Evolutionary conservation across 2,113 vertebrate species (phyloP), one percentile per base, ranked within the genome.

Genomic region (Chitala chitala): DNA sequence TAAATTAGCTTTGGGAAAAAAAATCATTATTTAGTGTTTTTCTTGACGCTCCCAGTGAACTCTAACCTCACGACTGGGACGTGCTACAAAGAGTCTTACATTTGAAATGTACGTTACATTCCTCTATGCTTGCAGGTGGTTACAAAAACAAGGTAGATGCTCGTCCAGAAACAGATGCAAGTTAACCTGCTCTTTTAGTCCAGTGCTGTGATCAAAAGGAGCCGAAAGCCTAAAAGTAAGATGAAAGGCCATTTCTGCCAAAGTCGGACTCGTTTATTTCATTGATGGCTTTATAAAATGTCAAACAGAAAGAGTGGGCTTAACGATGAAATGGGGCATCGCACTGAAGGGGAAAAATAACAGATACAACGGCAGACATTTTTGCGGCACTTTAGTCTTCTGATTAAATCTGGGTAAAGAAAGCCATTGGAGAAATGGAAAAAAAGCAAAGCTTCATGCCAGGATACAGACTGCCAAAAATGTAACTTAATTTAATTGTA

Each of bases 401-500:
- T 44, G 33, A 54, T 26, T 9, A 48, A 63, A 61, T 42, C 29
- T 42, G n/a, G 44, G 29, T 36, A 42, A 61, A 38, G 13, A 50
- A 53, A 50, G 20, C 3, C 24, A 22, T 33, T 7, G 66, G 7
- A 36, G n/a, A 24, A 15, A 55, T 12, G 36, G 17, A 56, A 55
- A 63, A 24, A 63, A 63, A 54, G 38, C 33, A 63, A 63, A 17
- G 6, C 59, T n/a, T n/a, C n/a, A n/a, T 9, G 50, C 38, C 38
- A 63, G 38, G 26, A 36, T 63, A 29, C 59, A 33, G 15, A 38
- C 59, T 38, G 31, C 33, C 13, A 63, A 46, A 46, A 38, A 63
- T 63, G 33, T 63, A 36, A 36, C 59, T 63, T 63, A 63, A 63
- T 63, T 63, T 29, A 63, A 63, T 63, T 63, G 59, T 33, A 63